Conservation (phyloP, 2,888 invertebrate genomes). For the Drosophila hamatofila region DNA sequence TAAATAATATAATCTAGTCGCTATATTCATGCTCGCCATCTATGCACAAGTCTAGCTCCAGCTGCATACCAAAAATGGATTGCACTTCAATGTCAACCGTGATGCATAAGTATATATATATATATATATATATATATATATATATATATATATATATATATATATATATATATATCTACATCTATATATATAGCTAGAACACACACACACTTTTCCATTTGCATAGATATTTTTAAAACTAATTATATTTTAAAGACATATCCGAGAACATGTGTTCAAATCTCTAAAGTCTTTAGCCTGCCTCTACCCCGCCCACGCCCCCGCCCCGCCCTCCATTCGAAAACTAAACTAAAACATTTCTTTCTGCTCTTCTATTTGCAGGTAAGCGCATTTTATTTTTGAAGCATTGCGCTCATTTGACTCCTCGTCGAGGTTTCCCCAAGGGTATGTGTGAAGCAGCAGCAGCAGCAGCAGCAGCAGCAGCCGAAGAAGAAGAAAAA, state of each 20-base stretch:
- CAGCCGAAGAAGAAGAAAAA: conserved; percentile 1
- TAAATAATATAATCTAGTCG: too few species aligned
- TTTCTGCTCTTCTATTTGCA: conserved; percentile 46
- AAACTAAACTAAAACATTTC: background rate
- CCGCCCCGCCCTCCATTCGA: background rate
- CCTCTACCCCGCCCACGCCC: too few species aligned
- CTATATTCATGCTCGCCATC: too few species aligned
- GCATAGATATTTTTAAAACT: conserved; percentile 27
- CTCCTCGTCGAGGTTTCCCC: conserved; percentile 23
- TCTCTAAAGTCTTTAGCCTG: background rate
- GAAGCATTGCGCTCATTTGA: conserved; percentile 15
- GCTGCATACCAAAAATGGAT: too few species aligned
- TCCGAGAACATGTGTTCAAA: conserved; percentile 37
- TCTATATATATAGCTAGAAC: background rate
- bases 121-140: background rate
- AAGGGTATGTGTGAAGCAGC: conserved; percentile 30
- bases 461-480: background rate
- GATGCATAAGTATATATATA: too few species aligned
- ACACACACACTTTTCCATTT: background rate
- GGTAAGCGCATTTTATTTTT: conserved; percentile 57
- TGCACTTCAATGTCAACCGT: conserved; percentile 34
- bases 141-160: background rate
- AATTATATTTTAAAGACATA: conserved; percentile 51
- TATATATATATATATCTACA: background rate
- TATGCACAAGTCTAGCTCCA: too few species aligned